Percentiles rank a stretch among this genome's conserved stretches.
These are phyloP conservation scores for Anoplius nigerrimus DNA, from an alignment of 2,888 invertebrate species.

Conservation along the genomic window DNA sequence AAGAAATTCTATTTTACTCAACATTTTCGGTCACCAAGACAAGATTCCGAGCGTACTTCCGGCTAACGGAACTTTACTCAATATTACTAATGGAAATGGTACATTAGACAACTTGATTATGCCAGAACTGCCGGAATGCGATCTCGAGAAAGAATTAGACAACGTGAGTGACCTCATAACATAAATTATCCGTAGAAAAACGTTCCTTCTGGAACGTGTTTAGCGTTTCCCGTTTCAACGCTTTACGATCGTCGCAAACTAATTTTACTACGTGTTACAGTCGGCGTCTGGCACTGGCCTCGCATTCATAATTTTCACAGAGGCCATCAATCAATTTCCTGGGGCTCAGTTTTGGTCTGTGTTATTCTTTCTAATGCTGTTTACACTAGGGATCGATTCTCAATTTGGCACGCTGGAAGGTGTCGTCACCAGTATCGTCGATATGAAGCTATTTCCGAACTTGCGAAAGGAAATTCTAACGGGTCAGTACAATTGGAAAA, in stretches of 20 bases:
- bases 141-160: constrained; percentile 89
- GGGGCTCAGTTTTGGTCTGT: constrained; percentile 97
- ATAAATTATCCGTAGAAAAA: constrained; percentile 1
- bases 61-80: constrained; percentile 78
- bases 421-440: constrained; percentile 95
- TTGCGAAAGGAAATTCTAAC: constrained; percentile 92
- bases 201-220: not conserved
- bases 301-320: constrained; percentile 98
- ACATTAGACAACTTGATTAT: constrained; percentile 79
- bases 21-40: constrained; percentile 77
- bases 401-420: constrained; percentile 98
- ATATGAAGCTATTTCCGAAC: constrained; percentile 95
- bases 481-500: constrained; percentile 75
- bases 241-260: not conserved
- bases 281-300: constrained; percentile 97
- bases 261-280: constrained; percentile 76
- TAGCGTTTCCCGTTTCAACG: no score
- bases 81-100: constrained; percentile 76
- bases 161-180: constrained; percentile 84
- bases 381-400: constrained; percentile 96
- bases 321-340: constrained; percentile 98
- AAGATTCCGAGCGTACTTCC: constrained; percentile 77
- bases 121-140: constrained; percentile 84
- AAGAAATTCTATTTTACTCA: constrained; percentile 79
- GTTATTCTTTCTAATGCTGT: constrained; percentile 96